phyloP scores from a whole-genome alignment of 2,888 invertebrate species.

The Augochlorella aurata region DNA sequence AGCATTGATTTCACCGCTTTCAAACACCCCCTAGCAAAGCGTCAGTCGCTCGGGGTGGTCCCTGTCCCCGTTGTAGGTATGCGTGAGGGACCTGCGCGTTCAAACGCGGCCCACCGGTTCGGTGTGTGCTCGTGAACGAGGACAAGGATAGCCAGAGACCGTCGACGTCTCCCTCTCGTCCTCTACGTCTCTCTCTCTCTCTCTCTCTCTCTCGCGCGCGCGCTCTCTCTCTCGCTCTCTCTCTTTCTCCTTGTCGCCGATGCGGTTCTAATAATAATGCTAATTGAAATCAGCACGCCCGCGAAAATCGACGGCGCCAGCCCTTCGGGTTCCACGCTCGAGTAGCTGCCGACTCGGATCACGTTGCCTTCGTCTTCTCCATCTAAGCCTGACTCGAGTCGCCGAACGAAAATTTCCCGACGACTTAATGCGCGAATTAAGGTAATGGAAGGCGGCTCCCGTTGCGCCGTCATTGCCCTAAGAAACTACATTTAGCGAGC shows the following conservation, averaged over 20 bases:
- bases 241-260: conserved; percentile 66
- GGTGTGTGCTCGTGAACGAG: conserved; percentile 6
- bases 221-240: background rate
- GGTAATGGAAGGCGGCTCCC: conserved; percentile 9
- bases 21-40: conserved; percentile 77
- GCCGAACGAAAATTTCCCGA: background rate
- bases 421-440: conserved; percentile 13
- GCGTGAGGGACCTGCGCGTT: conserved; percentile 72
- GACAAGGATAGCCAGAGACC: conserved; percentile 32
- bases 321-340: conserved; percentile 63
- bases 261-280: conserved; percentile 78
- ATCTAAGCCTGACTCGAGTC: conserved; percentile 20
- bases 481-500: background rate
- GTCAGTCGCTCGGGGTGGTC: conserved; percentile 70
- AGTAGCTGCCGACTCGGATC: conserved; percentile 44
- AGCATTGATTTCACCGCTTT: conserved; percentile 82
- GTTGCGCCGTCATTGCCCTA: background rate
- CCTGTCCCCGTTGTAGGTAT: conserved; percentile 58
- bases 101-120: conserved; percentile 41
- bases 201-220: too few species aligned
- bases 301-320: conserved; percentile 63
- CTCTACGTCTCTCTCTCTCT: background rate
- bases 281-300: conserved; percentile 76
- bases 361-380: conserved; percentile 38
- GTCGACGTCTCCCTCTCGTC: conserved; percentile 38